Percentiles rank a stretch among this genome's conserved stretches.
Conservation (phyloP, 2,888 invertebrate species). For the Mesochorus sp. region DNA sequence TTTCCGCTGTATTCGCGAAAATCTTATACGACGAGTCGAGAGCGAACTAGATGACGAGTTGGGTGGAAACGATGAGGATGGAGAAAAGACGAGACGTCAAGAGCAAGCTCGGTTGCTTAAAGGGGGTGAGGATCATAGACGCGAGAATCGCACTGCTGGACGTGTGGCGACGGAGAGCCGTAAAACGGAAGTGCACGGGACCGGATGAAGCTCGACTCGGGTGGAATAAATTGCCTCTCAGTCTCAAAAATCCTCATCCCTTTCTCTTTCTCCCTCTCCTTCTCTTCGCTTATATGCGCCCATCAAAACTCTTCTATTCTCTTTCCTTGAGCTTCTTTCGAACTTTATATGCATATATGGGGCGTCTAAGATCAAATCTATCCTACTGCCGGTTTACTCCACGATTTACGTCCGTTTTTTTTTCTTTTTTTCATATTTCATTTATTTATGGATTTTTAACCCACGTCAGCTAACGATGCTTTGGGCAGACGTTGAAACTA, state of each 20-base stretch:
- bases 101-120: neutral
- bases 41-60: slow-evolving; percentile 21
- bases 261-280: neutral
- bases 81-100: slow-evolving; percentile 25
- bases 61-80: slow-evolving; percentile 18
- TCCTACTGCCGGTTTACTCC: neutral
- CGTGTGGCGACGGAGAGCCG: slow-evolving; percentile 63
- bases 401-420: too few species aligned
- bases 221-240: slow-evolving; percentile 55
- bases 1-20: slow-evolving; percentile 55
- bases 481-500: too few species aligned
- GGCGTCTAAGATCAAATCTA: neutral
- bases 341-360: slow-evolving; percentile 4
- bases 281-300: slow-evolving; percentile 13
- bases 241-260: slow-evolving; percentile 47
- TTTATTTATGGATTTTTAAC: too few species aligned
- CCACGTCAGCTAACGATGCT: too few species aligned
- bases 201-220: slow-evolving; percentile 57
- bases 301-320: slow-evolving; percentile 54
- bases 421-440: too few species aligned
- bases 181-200: slow-evolving; percentile 62
- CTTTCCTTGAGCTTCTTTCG: slow-evolving; percentile 6
- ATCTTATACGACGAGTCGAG: slow-evolving; percentile 36
- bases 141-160: slow-evolving; percentile 49
- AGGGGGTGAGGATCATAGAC: slow-evolving; percentile 42